Percentiles rank a stretch among this genome's conserved stretches.
Evolutionary conservation across 2,888 invertebrate genomes (phyloP).

Genomic region (Venustoraphidia nigricollis): DNA sequence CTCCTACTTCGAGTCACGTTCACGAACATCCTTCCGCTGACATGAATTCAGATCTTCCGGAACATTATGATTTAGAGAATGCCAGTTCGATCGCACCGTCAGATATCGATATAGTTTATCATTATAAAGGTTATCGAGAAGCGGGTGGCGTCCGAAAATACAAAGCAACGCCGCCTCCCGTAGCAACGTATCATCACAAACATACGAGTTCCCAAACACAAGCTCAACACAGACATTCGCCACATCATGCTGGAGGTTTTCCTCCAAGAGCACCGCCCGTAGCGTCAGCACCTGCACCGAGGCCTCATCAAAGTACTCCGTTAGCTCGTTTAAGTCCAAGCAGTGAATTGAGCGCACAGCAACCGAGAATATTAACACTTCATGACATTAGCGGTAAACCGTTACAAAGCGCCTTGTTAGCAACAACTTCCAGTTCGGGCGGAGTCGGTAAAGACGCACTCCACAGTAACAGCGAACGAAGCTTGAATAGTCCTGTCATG

Average conservation of each 20-base stretch:
- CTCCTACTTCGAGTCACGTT: constrained; percentile 53
- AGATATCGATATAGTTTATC: constrained; percentile 91
- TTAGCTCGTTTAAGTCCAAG: constrained; percentile 81
- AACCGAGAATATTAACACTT: constrained; percentile 80
- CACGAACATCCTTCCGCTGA: constrained; percentile 64
- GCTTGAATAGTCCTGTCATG: constrained; percentile 85
- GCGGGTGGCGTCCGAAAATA: constrained; percentile 71
- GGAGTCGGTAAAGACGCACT: constrained; percentile 78
- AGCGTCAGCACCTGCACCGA: constrained; percentile 47
- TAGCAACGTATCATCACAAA: constrained; percentile 63
- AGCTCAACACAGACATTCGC: constrained; percentile 63
- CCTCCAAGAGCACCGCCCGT: constrained; percentile 59
- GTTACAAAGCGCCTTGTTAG: constrained; percentile 72
- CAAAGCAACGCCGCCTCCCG: constrained; percentile 72
- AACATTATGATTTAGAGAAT: constrained; percentile 93
- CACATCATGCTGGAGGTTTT: constrained; percentile 58
- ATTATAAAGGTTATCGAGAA: constrained; percentile 88
- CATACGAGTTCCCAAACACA: constrained; percentile 47
- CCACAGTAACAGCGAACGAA: constrained; percentile 82
- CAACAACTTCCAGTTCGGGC: constrained; percentile 78
- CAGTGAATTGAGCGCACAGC: constrained; percentile 80
- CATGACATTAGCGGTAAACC: constrained; percentile 91
- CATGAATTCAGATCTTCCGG: constrained; percentile 64
- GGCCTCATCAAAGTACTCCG: constrained; percentile 79
- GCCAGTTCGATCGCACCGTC: constrained; percentile 96